These are phyloP conservation scores for Lypha dubia DNA, from an alignment of 2,888 invertebrate species.

Conservation along the genomic window DNA sequence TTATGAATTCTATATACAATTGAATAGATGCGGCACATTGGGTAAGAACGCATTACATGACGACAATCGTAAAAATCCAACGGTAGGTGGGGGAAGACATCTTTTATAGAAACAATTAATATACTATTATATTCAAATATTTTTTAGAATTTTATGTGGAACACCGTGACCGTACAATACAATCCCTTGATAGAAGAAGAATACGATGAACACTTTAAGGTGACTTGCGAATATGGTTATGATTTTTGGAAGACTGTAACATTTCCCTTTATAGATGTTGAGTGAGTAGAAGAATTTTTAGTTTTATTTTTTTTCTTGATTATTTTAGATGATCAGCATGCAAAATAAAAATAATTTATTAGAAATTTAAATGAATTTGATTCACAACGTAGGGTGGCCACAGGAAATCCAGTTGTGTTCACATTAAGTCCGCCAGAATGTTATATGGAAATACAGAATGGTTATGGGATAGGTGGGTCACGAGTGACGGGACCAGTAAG, in stretches of 20 bases:
- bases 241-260: conserved; percentile 98
- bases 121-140: neutral
- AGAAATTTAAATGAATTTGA: conserved; percentile 70
- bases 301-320: neutral
- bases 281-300: conserved; percentile 87
- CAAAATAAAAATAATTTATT: conserved; percentile 60
- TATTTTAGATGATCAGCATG: conserved; percentile 50
- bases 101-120: neutral
- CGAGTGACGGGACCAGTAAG: conserved; percentile 94
- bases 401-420: conserved; percentile 96
- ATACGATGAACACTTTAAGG: conserved; percentile 97
- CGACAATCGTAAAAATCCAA: conserved; percentile 92
- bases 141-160: conserved; percentile 95
- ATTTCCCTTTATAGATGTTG: conserved; percentile 96
- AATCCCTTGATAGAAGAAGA: conserved; percentile 96
- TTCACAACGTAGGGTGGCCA: conserved; percentile 89
- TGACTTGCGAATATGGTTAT: conserved; percentile 97
- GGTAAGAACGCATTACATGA: conserved; percentile 94
- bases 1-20: conserved; percentile 96
- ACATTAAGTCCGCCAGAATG: conserved; percentile 96
- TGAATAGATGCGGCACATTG: conserved; percentile 95
- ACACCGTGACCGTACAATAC: conserved; percentile 97
- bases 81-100: conserved; percentile 84
- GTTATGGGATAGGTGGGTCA: conserved; percentile 93
- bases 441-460: conserved; percentile 97